A percentile compares a stretch with the other conserved stretches of the same genome.
Evolutionary conservation across 1,140 invertebrate genomes (phyloP).

Genomic region (Cydia amplana): DNA sequence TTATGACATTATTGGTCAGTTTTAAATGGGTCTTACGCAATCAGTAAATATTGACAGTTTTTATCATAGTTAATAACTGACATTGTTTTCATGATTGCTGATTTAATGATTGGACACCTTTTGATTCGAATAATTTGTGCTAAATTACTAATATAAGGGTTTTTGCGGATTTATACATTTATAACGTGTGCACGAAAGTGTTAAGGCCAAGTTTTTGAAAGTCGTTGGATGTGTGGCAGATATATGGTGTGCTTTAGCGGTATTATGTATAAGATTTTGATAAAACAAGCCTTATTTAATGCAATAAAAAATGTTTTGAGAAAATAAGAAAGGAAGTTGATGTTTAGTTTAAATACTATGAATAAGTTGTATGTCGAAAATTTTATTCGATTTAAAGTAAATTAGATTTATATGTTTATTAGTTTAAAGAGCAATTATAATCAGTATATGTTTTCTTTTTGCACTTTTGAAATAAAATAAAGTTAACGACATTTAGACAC

Average conservation of each 20-base stretch:
- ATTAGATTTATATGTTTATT: background rate
- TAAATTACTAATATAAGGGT: constrained; percentile 1
- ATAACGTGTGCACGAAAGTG: constrained; percentile 2
- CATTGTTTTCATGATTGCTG: background rate
- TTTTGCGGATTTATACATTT: background rate
- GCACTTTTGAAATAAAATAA: background rate
- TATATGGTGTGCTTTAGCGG: background rate
- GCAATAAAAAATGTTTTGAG: background rate
- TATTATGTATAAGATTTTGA: background rate
- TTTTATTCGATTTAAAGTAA: background rate
- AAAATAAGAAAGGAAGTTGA: background rate
- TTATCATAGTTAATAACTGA: background rate
- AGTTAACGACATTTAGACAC: background rate
- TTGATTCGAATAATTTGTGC: constrained; percentile 2
- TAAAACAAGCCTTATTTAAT: background rate
- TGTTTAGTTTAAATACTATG: background rate
- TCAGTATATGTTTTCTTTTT: background rate
- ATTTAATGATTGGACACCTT: background rate
- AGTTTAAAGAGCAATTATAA: background rate
- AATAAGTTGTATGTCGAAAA: background rate
- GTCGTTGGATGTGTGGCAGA: background rate
- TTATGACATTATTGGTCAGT: background rate
- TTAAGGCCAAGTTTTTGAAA: background rate
- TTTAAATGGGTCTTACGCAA: background rate
- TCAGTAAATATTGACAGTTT: background rate